Evolutionary conservation across 2,797 vertebrate species (phyloP).

Genomic region (Sphenodon punctatus): DNA sequence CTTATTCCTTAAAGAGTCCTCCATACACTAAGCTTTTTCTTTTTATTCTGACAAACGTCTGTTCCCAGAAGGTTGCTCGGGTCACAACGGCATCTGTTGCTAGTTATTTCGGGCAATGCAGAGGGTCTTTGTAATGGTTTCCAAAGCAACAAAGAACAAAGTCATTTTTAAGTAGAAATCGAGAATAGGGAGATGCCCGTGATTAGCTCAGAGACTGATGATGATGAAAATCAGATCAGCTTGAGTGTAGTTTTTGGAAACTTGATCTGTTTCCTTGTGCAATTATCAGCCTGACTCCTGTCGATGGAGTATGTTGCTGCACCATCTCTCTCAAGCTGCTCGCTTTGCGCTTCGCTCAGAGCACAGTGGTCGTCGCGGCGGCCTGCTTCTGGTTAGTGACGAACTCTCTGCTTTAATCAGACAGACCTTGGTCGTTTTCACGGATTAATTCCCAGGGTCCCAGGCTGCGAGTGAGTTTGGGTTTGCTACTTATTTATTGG

Average conservation of each 20-base stretch:
- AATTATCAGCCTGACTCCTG: constrained; percentile 6
- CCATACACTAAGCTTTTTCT: constrained; percentile 87
- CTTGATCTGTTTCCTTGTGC: constrained; percentile 52
- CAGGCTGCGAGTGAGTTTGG: not conserved
- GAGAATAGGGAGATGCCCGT: constrained; percentile 29
- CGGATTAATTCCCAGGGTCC: not conserved
- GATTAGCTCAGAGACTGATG: constrained; percentile 76
- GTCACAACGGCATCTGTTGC: constrained; percentile 93
- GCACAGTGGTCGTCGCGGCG: not conserved
- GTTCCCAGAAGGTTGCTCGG: constrained; percentile 94
- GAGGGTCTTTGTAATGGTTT: constrained; percentile 83
- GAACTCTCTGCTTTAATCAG: not conserved
- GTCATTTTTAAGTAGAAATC: constrained; percentile 77
- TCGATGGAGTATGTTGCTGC: constrained; percentile 21
- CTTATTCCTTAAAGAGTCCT: constrained; percentile 62
- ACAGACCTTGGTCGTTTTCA: not conserved
- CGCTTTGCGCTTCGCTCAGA: too few relatives aligned
- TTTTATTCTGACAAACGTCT: constrained; percentile 93
- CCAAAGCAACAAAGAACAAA: constrained; percentile 79
- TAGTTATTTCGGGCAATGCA: constrained; percentile 86
- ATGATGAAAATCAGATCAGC: constrained; percentile 65
- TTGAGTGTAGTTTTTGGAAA: constrained; percentile 51
- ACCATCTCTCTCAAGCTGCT: too few relatives aligned
- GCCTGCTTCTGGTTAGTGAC: not conserved
- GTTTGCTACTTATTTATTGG: too few relatives aligned